These are phyloP conservation scores for Ciconia stormi DNA, from an alignment of 2,113 vertebrate species.

Conservation along the genomic window DNA sequence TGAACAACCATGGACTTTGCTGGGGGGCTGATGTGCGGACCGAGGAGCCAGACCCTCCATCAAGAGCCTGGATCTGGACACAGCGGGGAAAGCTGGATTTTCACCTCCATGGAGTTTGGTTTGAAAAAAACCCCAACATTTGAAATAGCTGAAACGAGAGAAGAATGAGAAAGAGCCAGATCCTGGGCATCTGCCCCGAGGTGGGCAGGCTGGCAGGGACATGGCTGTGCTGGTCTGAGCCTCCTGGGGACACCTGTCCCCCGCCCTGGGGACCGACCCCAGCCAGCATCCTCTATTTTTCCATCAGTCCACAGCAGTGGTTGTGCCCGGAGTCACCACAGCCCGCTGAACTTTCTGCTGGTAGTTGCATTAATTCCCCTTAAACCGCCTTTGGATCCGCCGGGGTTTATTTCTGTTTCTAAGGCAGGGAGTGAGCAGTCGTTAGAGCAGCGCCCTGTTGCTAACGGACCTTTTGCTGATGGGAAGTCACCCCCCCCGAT, in stretches of 20 bases:
- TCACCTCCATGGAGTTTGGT: not conserved
- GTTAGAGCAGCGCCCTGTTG: not conserved
- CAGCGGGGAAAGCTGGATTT: not conserved
- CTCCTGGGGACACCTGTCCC: not conserved
- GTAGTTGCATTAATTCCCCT: not conserved
- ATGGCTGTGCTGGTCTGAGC: fast-evolving
- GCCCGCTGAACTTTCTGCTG: not conserved
- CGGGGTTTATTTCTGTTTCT: not conserved
- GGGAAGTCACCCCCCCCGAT: not conserved
- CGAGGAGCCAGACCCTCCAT: not conserved
- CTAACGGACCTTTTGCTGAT: not conserved
- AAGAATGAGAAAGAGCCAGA: not conserved
- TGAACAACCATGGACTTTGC: not conserved
- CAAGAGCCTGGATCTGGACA: not conserved
- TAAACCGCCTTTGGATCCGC: not conserved
- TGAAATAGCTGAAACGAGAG: not conserved
- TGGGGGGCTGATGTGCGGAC: not conserved
- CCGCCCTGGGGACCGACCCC: not conserved
- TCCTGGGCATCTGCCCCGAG: not conserved
- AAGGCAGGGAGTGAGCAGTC: not conserved
- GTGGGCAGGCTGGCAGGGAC: not conserved
- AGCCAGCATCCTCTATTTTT: not conserved
- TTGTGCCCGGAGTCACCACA: fast-evolving
- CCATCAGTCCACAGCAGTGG: not conserved
- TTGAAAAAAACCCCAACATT: not conserved